phyloP scores from a whole-genome alignment of 2,888 invertebrate species.

The Cantharis nigra region DNA sequence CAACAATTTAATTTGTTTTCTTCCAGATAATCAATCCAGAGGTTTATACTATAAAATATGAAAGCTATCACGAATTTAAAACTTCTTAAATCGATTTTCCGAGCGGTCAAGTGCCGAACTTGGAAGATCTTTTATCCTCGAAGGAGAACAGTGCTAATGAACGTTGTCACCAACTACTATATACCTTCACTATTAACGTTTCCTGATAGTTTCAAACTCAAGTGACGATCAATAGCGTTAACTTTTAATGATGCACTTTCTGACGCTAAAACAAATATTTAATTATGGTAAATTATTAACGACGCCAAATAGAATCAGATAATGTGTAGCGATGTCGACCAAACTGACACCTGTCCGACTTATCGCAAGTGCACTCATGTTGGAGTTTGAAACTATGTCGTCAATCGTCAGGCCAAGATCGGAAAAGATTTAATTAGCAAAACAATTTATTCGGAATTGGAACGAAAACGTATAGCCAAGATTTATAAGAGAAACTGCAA shows the following conservation, averaged over 20 bases:
- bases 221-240: not conserved
- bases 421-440: not conserved
- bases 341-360: not conserved
- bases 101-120: not conserved
- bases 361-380: not conserved
- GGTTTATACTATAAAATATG: no score
- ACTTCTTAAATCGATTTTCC: no score
- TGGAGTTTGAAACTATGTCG: not conserved
- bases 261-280: not conserved
- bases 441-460: not conserved
- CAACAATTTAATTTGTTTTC: no score
- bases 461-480: not conserved
- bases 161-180: not conserved
- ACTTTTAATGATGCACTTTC: not conserved
- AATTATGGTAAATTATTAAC: not conserved
- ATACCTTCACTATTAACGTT: no score
- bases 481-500: conserved; percentile 20
- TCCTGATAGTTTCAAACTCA: not conserved
- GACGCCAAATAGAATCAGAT: not conserved
- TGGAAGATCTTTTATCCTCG: not conserved
- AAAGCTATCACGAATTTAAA: no score
- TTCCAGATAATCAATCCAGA: no score
- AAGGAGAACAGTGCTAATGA: not conserved
- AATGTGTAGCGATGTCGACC: not conserved
- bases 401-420: not conserved